Conservation (phyloP, 1,140 invertebrate species). For the Eciton burchellii region DNA sequence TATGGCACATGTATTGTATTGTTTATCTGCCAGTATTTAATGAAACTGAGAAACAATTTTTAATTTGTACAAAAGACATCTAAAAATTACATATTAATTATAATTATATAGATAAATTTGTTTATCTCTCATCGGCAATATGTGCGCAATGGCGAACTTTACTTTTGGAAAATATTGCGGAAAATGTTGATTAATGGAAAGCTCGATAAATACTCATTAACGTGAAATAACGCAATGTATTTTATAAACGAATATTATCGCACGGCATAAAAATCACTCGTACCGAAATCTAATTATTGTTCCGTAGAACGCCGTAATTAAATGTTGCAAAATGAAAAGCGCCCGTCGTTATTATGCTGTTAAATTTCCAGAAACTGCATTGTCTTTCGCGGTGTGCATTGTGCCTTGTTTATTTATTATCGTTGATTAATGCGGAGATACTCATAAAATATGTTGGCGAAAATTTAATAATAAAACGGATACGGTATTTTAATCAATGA, state of each 20-base stretch:
- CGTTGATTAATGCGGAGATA: constrained; percentile 25
- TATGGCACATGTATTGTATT: neutral
- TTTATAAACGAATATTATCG: constrained; percentile 40
- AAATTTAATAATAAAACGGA: constrained; percentile 16
- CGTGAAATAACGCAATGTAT: constrained; percentile 19
- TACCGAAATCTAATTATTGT: constrained; percentile 19
- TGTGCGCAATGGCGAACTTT: neutral
- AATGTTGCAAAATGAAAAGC: constrained; percentile 23
- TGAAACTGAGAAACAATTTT: neutral
- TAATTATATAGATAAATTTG: constrained; percentile 6
- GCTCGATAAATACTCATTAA: constrained; percentile 47
- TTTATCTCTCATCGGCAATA: constrained; percentile 31
- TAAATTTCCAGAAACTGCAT: constrained; percentile 41
- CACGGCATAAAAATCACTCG: constrained; percentile 18
- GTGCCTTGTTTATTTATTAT: constrained; percentile 30
- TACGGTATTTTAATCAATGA: constrained; percentile 34
- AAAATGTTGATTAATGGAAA: constrained; percentile 27
- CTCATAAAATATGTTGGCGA: constrained; percentile 21
- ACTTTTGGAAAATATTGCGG: constrained; percentile 31
- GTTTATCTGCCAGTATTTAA: no score
- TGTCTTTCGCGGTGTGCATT: constrained; percentile 32
- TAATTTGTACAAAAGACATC: neutral
- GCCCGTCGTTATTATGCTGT: neutral
- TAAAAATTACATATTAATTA: no score
- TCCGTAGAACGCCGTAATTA: constrained; percentile 35